Evolutionary conservation across 2,888 invertebrate genomes (phyloP).

Genomic region (Lycophotia porphyrea): DNA sequence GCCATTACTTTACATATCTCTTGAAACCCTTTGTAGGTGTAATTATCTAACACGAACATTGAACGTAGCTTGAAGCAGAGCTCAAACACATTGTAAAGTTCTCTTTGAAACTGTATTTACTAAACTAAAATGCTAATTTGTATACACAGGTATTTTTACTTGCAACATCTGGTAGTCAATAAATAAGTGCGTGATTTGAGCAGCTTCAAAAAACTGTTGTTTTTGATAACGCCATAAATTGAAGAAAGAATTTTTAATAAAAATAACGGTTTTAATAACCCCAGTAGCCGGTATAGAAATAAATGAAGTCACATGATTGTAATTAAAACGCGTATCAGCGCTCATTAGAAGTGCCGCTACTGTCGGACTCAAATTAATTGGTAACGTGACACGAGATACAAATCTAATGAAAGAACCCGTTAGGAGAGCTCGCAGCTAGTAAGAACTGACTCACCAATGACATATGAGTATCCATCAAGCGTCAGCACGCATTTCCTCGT

Average conservation of each 20-base stretch:
- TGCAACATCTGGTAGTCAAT: constrained; percentile 58
- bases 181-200: constrained; percentile 45
- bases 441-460: constrained; percentile 92
- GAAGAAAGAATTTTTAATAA: constrained; percentile 6
- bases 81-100: constrained; percentile 24
- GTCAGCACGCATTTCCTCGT: constrained; percentile 95
- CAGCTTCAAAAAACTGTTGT: constrained; percentile 35
- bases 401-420: constrained; percentile 35
- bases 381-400: constrained; percentile 45
- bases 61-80: constrained; percentile 6
- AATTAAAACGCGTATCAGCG: constrained; percentile 48
- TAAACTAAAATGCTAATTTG: constrained; percentile 37
- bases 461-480: constrained; percentile 96
- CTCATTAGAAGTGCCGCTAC: constrained; percentile 45
- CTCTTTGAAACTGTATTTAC: constrained; percentile 46
- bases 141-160: constrained; percentile 59
- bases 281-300: constrained; percentile 13
- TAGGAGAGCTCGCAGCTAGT: constrained; percentile 24
- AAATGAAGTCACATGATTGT: constrained; percentile 42
- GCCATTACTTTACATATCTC: constrained; percentile 25
- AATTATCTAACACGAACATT: constrained; percentile 33
- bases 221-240: constrained; percentile 49
- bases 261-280: constrained; percentile 33
- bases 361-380: constrained; percentile 47
- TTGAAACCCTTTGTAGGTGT: constrained; percentile 36